A percentile compares a stretch with the other conserved stretches of the same genome.
Evolutionary conservation across 1,140 invertebrate genomes (phyloP).

Genomic region (Drosophila pachea): DNA sequence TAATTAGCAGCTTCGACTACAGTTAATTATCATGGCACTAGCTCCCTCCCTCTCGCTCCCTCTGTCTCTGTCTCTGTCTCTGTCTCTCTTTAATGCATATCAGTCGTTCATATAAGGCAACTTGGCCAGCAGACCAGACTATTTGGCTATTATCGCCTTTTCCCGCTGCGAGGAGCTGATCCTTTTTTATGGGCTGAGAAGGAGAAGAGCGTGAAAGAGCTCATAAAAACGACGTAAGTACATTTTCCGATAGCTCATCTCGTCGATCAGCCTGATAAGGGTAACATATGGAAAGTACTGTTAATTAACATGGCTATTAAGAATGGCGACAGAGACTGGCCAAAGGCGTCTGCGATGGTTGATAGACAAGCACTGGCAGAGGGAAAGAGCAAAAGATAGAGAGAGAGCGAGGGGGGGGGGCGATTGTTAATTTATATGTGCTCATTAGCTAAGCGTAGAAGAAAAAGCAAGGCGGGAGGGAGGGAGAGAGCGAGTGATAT

Average conservation of each 20-base stretch:
- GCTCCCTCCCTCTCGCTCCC: background rate
- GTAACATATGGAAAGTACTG: no score
- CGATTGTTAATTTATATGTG: no score
- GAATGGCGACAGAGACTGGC: no score
- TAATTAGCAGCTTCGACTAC: slow-evolving; percentile 56
- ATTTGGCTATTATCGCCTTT: slow-evolving; percentile 29
- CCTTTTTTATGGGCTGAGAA: slow-evolving; percentile 18
- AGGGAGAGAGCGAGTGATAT: no score
- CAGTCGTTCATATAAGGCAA: slow-evolving; percentile 23
- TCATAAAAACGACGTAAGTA: slow-evolving; percentile 26
- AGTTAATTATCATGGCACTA: slow-evolving; percentile 38
- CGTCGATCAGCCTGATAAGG: background rate
- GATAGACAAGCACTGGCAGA: no score
- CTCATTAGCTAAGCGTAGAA: no score
- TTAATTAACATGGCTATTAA: no score
- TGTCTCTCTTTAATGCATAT: slow-evolving; percentile 40
- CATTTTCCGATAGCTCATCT: slow-evolving; percentile 1
- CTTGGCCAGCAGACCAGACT: slow-evolving; percentile 22
- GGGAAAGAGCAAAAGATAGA: no score
- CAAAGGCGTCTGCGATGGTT: no score
- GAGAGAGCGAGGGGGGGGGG: no score
- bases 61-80: background rate
- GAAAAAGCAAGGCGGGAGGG: no score
- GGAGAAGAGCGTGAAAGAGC: slow-evolving; percentile 26
- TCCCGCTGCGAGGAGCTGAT: slow-evolving; percentile 5